Base-by-base conservation (phyloP, 2,797 vertebrate genomes). In the Sebastolobus altivelis region DNA sequence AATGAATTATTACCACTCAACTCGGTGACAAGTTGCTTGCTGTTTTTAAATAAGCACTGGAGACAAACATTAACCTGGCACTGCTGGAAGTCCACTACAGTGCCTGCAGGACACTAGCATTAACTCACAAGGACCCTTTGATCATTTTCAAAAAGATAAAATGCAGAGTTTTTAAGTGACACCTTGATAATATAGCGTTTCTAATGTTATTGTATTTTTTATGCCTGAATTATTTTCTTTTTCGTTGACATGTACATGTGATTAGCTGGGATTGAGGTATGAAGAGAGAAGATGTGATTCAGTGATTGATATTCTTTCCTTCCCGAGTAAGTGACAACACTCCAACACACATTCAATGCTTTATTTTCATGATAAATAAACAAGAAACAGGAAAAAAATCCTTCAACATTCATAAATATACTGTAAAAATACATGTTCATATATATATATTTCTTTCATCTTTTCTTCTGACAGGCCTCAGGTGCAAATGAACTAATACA, bases 21-120 rank as follows among this genome's bases (percentile, higher is more conserved):
- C 40, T 3, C 27, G 18, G 10, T 46, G 14, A 40, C 6, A 6
- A 6, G 5, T 20, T 8, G n/a, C 22, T 40, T 56, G 4, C 1
- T 20, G 37, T 6, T 56, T 63, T 54, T 20, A 27, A 46, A 31
- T 11, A 33, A 96, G 96, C 80, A 95, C 94, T 16, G 94, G 92
- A 7, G 95, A 96, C 14, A 20, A 95, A 31, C 81, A 94, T 43
- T 77, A 92, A 5, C 62, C 0, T 2, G 96, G 20, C 60, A 62
- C 31, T 9, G 12, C 20, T 62, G 60, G 40, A 54, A 14, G 11
- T 20, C 20, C 20, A 55, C 8, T 55, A 69, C 52, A 56, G 33
- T 22, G 14, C 5, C 14, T 70, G 6, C 25, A 43, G 16, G 31
- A 54, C 20, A n/a, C n/a, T 7, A 8, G 22, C 31, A 38, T n/a